Evolutionary conservation across 1,140 invertebrate genomes (phyloP), one percentile per base, ranked within the genome.

Genomic region (Lordiphosa stackelbergi): DNA sequence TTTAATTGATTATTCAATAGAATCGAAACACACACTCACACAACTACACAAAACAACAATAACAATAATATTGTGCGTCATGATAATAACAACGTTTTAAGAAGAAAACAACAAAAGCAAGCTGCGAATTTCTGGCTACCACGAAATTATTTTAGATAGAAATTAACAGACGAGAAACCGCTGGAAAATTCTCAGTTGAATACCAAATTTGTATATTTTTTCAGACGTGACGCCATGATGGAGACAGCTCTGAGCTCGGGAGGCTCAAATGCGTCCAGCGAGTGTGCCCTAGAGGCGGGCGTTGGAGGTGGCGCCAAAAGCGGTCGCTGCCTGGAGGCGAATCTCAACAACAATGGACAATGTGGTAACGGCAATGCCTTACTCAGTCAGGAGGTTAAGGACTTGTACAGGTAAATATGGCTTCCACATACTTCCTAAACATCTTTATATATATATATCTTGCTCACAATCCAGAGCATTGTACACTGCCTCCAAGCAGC

Each of bases 1-100:
- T 81, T 83, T 63, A 83, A 81, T 81, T 81, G 77, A 81, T 81
- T 81, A 81, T 81, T 81, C 78, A 81, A 81, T 81, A 69, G 28
- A 51, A 51, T 65, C 62, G 62, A 54, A 59, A 62, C 66, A 24
- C 22, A 24, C 77, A 70, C 60, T 68, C 63, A 58, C 53, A 53
- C 22, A 31, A 34, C 2, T 16, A 16, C 5, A 45, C 49, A 41
- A 24, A 24, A 24, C 24, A 57, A 49, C 37, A 51, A 12, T 58
- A 37, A 45, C 43, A 56, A 56, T 60, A 28, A 45, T 43, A 24
- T 54, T 49, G 52, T 61, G 64, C 57, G 64, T 81, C 74, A 75
- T 47, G 54, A 66, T 31, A 81, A 72, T 42, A 78, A 70, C 54
- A 79, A 57, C 45, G 47, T 45, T 31, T 53, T 73, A 62, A 47